A percentile compares a stretch with the other conserved stretches of the same genome.
Evolutionary conservation across 2,797 vertebrate species (phyloP).

Genomic region (Gallinago nigripennis): DNA sequence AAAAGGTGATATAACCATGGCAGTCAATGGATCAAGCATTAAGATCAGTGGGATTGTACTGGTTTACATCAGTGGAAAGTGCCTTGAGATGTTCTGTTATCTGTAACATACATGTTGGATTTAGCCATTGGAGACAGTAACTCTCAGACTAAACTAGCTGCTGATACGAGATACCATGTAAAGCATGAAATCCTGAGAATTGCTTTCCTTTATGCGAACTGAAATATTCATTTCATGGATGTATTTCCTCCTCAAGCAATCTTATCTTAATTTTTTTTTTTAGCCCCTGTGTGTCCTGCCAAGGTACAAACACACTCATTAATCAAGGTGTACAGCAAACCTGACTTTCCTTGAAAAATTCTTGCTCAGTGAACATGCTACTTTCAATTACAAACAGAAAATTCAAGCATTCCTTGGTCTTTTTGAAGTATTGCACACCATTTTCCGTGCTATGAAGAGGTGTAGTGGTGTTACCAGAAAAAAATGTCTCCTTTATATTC

Average conservation of each 20-base stretch:
- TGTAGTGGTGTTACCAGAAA: not conserved
- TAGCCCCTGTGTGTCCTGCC: not conserved
- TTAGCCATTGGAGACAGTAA: not conserved
- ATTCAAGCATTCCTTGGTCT: not conserved
- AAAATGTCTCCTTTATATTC: not conserved
- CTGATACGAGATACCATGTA: not conserved
- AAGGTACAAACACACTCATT: constrained; percentile 29
- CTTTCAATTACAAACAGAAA: constrained; percentile 24
- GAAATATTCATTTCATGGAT: not conserved
- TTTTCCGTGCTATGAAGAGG: not conserved
- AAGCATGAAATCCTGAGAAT: not conserved
- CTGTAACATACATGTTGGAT: not conserved
- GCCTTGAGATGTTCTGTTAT: not conserved
- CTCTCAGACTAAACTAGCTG: not conserved
- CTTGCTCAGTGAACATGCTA: constrained; percentile 5
- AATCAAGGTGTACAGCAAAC: constrained; percentile 23
- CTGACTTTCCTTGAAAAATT: constrained; percentile 31
- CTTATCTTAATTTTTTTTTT: not conserved
- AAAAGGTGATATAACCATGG: not conserved
- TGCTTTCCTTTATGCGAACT: not conserved
- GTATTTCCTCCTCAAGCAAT: not conserved
- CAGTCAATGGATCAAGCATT: not conserved
- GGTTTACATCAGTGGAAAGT: not conserved
- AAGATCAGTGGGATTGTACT: not conserved
- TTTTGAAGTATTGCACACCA: not conserved